A percentile compares a stretch with the other conserved stretches of the same genome.
phyloP scores from a whole-genome alignment of 1,140 invertebrate genomes.

The Drosophila sechellia region DNA sequence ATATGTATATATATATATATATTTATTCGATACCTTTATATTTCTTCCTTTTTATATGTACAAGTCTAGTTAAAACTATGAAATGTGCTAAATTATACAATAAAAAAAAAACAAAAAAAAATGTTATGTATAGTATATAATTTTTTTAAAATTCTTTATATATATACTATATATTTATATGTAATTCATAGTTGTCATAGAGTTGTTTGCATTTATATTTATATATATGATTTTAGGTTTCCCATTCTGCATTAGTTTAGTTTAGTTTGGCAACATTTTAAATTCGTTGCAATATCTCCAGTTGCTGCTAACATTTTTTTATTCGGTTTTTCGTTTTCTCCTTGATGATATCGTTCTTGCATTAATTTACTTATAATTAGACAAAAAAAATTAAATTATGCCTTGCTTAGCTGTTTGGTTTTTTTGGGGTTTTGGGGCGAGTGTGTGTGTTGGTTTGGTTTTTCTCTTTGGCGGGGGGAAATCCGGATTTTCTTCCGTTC shows the following conservation, averaged over 20 bases:
- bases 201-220: conserved; percentile 32
- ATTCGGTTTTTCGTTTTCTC: background rate
- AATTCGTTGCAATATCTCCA: conserved; percentile 82
- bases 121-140: conserved; percentile 62
- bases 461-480: conserved; percentile 1
- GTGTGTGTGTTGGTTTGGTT: background rate
- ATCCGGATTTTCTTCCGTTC: background rate
- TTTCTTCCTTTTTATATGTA: conserved; percentile 58
- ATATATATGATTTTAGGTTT: conserved; percentile 23
- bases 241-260: conserved; percentile 50
- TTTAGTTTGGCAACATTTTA: conserved; percentile 82
- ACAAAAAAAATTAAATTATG: conserved; percentile 68
- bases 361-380: conserved; percentile 77
- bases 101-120: conserved; percentile 50
- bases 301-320: conserved; percentile 69
- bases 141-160: conserved; percentile 70
- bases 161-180: conserved; percentile 60
- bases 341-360: conserved; percentile 21
- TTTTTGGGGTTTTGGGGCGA: background rate
- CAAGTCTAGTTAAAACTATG: conserved; percentile 74
- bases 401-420: background rate
- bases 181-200: conserved; percentile 59
- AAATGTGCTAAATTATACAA: conserved; percentile 78
- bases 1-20: conserved; percentile 35
- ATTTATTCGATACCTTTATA: conserved; percentile 34